Base-by-base conservation (phyloP, 2,113 vertebrate genomes). In the Balaeniceps rex region DNA sequence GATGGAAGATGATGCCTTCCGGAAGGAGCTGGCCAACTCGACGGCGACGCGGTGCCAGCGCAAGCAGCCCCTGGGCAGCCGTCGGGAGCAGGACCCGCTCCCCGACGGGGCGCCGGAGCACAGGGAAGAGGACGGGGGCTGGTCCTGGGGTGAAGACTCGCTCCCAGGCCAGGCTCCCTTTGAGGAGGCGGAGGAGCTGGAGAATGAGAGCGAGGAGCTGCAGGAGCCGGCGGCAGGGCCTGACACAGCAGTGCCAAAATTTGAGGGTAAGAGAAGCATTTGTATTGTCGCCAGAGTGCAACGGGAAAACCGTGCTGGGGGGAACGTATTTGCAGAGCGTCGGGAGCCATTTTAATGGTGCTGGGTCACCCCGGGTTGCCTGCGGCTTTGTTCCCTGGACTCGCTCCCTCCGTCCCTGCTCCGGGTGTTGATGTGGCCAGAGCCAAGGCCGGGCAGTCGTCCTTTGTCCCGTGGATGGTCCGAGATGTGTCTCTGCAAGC, bases 261-360 rank as follows among this genome's bases (percentile, higher is more conserved):
- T 99, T 94, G 99, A 99, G 98, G 98, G 99, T 99, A 93, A 97
- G 98, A 80, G 63, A 31, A 29, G 54, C 1, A 2, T 12, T 38
- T 34, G 44, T 2, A 6, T 33, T 2, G 0, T 65, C 19, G 14
- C 24, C 17, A 1, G 51, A 13, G 14, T 2, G 52, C 14, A 7
- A 6, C 0, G 5, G 55, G 47, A 19, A 33, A 33, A 24, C 38
- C 0, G 4, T 1, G 6, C 12, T 6, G 23, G 11, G 22, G 49
- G 31, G 11, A 14, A 18, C 5, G 11, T 5, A 4, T 34, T 19
- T 40, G 22, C 11, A 1, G 60, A 4, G 34, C 2, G 34, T 24
- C 1, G 3, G 47, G 65, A n/a, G 57, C 34, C 14, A 0, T 6
- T 16, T n/a, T 9, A 11, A 5, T 6, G n/a, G 80, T 2, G 14